Percentiles rank a stretch among this genome's conserved stretches.
Conservation (phyloP, 2,797 vertebrate species). For the Xyrichtys novacula region DNA sequence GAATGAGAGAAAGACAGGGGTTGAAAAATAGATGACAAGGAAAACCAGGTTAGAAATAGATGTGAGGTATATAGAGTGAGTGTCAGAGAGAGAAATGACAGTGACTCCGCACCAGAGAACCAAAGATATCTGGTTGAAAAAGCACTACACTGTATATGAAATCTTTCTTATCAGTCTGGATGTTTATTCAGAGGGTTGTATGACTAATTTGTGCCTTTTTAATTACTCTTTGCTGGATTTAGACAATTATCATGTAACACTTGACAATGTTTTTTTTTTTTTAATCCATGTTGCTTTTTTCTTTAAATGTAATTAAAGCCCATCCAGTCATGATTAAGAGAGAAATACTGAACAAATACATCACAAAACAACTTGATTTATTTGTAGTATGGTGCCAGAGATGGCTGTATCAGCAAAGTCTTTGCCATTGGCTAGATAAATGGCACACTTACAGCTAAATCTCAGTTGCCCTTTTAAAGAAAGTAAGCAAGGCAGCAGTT, state of each 20-base stretch:
- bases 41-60: conserved; percentile 32
- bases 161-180: too few relatives aligned
- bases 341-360: conserved; percentile 20
- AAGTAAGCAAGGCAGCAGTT: conserved; percentile 58
- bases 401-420: conserved; percentile 51
- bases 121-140: too few relatives aligned
- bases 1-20: conserved; percentile 15
- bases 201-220: too few relatives aligned
- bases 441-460: conserved; percentile 57
- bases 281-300: too few relatives aligned
- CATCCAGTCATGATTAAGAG: conserved; percentile 14
- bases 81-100: background rate
- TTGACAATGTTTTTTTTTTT: too few relatives aligned
- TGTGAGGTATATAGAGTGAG: conserved; percentile 30
- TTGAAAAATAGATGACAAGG: conserved; percentile 48
- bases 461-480: conserved; percentile 71
- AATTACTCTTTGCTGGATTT: too few relatives aligned
- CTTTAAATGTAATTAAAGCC: conserved; percentile 21
- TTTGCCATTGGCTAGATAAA: conserved; percentile 57
- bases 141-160: too few relatives aligned
- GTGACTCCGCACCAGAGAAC: too few relatives aligned
- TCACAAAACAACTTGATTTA: conserved; percentile 23
- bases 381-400: conserved; percentile 39
- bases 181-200: too few relatives aligned
- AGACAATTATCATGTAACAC: too few relatives aligned